These are phyloP conservation scores for Halcyon smyrnensis DNA, from an alignment of 2,797 vertebrate genomes.

Conservation along the genomic window DNA sequence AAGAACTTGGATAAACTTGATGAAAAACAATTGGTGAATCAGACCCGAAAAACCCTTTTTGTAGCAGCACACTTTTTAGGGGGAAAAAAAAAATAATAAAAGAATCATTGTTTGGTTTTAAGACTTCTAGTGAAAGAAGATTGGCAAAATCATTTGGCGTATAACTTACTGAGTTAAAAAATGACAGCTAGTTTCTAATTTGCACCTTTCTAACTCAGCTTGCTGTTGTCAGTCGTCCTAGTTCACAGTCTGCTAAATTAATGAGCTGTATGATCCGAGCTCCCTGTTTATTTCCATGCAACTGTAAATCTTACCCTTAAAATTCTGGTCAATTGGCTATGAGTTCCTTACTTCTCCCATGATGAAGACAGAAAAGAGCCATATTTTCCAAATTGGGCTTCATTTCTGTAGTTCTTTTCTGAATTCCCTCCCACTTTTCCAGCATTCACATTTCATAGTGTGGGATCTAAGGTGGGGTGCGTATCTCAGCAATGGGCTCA, in stretches of 20 bases:
- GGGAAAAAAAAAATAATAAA: accelerated
- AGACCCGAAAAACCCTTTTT: not conserved
- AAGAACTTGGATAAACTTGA: not conserved
- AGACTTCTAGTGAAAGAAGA: not conserved
- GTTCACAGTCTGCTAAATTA: constrained; percentile 14
- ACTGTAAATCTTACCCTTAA: constrained; percentile 19
- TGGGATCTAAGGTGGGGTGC: not conserved
- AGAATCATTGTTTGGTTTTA: not conserved
- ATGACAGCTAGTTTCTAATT: not conserved
- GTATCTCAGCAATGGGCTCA: not conserved
- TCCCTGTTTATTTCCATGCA: constrained; percentile 15
- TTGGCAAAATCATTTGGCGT: not conserved
- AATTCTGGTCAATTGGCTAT: not conserved
- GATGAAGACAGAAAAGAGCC: not conserved
- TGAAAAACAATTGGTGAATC: not conserved
- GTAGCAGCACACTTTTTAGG: not conserved
- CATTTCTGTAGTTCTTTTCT: not conserved
- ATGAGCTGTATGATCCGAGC: not conserved
- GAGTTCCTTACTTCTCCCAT: not conserved
- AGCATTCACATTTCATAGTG: not conserved
- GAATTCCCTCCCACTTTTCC: not conserved
- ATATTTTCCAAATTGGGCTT: not conserved
- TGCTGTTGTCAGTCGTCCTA: not conserved
- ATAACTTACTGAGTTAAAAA: not conserved
- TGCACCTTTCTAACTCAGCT: not conserved